phyloP scores from a whole-genome alignment of 1,140 invertebrate species.

The Dolichoris vasculosae region DNA sequence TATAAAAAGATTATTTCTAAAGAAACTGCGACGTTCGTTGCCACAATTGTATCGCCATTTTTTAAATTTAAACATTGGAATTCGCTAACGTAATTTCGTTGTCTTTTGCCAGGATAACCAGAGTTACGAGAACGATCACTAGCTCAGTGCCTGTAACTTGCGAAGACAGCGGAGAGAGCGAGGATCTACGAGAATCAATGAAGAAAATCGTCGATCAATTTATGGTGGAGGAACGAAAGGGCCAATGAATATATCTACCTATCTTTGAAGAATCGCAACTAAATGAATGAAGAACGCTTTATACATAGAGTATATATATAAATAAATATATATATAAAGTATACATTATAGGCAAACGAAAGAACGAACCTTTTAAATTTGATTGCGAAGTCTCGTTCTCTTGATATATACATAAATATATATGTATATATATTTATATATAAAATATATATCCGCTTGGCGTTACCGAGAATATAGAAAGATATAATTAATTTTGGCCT shows the following conservation, averaged over 20 bases:
- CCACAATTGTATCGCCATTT: too few relatives aligned
- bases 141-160: constrained; percentile 62
- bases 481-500: constrained; percentile 15
- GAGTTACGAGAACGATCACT: constrained; percentile 72
- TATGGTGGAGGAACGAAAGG: constrained; percentile 74
- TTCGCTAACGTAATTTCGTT: neutral
- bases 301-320: constrained; percentile 42
- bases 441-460: neutral
- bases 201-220: constrained; percentile 76
- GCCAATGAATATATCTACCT: constrained; percentile 51
- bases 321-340: constrained; percentile 23
- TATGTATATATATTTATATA: constrained; percentile 12
- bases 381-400: neutral
- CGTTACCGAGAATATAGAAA: neutral
- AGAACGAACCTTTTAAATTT: constrained; percentile 26
- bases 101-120: constrained; percentile 70
- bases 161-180: constrained; percentile 58
- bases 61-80: too few relatives aligned
- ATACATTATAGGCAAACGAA: neutral
- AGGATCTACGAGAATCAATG: constrained; percentile 74
- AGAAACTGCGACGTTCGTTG: too few relatives aligned
- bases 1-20: neutral
- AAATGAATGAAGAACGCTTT: constrained; percentile 20
- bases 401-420: neutral
- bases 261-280: constrained; percentile 36